Percentiles rank a stretch among this genome's conserved stretches.
These are phyloP conservation scores for Drosophila biarmipes DNA, from an alignment of 1,140 invertebrate species.

Conservation along the genomic window DNA sequence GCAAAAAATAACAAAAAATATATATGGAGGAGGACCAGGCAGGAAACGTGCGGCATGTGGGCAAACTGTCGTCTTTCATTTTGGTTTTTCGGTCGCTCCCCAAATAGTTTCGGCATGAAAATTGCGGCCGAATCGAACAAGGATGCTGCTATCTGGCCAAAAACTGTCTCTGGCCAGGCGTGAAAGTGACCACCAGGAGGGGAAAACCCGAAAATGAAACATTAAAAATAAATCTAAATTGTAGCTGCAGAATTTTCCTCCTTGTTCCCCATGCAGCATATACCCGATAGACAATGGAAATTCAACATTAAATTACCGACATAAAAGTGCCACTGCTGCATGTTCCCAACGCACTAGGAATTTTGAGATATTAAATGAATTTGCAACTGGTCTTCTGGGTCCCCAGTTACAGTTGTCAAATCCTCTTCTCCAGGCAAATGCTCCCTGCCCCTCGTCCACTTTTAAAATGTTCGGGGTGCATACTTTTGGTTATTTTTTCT, in stretches of 20 bases:
- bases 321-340: slow-evolving; percentile 32
- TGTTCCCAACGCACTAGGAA: slow-evolving; percentile 42
- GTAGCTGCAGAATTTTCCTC: slow-evolving; percentile 25
- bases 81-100: slow-evolving; percentile 42
- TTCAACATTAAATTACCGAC: slow-evolving; percentile 60
- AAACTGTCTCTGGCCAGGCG: slow-evolving; percentile 54
- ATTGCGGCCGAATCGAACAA: slow-evolving; percentile 70
- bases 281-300: slow-evolving; percentile 51
- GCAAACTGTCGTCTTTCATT: slow-evolving; percentile 52
- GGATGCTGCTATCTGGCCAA: slow-evolving; percentile 31
- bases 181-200: slow-evolving; percentile 55
- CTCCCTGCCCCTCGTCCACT: not conserved
- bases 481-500: slow-evolving; percentile 60
- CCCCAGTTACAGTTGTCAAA: slow-evolving; percentile 55
- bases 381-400: slow-evolving; percentile 62
- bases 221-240: slow-evolving; percentile 81
- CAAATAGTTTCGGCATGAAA: slow-evolving; percentile 68
- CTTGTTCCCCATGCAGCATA: slow-evolving; percentile 17
- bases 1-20: slow-evolving; percentile 28
- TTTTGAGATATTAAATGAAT: slow-evolving; percentile 73
- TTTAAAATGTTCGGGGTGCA: slow-evolving; percentile 34
- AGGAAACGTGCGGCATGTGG: slow-evolving; percentile 76
- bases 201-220: slow-evolving; percentile 37
- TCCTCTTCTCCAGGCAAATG: not conserved
- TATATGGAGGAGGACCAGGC: slow-evolving; percentile 23